Evolutionary conservation across 2,113 vertebrate genomes (phyloP).

Genomic region (Egretta garzetta): DNA sequence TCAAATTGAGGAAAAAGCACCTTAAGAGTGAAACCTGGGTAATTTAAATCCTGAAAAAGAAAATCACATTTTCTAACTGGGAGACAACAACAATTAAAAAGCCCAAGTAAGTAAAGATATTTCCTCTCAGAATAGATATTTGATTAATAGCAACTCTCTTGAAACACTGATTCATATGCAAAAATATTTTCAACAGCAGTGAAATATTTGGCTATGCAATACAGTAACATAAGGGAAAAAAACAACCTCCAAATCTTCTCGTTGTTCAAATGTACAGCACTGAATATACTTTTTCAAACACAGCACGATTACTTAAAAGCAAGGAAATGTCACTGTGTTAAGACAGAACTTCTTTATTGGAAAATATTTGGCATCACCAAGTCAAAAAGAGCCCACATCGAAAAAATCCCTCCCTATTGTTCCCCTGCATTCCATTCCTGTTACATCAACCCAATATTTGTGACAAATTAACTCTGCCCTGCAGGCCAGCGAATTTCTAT

Average conservation of each 20-base stretch:
- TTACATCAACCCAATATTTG: slow-evolving; percentile 74
- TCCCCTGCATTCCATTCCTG: slow-evolving; percentile 72
- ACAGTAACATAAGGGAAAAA: not conserved
- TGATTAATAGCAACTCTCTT: not conserved
- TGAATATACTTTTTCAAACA: slow-evolving; percentile 44
- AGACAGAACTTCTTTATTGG: slow-evolving; percentile 63
- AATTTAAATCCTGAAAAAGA: not conserved
- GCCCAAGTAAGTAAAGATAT: not conserved
- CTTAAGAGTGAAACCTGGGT: not conserved
- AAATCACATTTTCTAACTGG: not conserved
- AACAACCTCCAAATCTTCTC: not conserved
- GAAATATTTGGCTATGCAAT: not conserved
- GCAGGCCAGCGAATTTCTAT: slow-evolving; percentile 79
- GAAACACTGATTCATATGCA: not conserved
- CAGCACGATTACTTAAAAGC: slow-evolving; percentile 45
- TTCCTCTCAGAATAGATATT: not conserved
- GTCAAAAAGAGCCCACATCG: not conserved
- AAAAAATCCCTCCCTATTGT: slow-evolving; percentile 57
- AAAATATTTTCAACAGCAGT: not conserved
- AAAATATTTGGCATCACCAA: slow-evolving; percentile 53
- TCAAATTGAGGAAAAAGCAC: not conserved
- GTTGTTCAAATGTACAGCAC: not conserved
- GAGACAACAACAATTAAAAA: not conserved
- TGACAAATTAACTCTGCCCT: slow-evolving; percentile 78
- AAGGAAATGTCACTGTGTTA: slow-evolving; percentile 50